Percentiles rank a stretch among this genome's conserved stretches.
These are phyloP conservation scores for Carlito syrichta DNA, from an alignment of 2,113 vertebrate genomes.

Conservation along the genomic window DNA sequence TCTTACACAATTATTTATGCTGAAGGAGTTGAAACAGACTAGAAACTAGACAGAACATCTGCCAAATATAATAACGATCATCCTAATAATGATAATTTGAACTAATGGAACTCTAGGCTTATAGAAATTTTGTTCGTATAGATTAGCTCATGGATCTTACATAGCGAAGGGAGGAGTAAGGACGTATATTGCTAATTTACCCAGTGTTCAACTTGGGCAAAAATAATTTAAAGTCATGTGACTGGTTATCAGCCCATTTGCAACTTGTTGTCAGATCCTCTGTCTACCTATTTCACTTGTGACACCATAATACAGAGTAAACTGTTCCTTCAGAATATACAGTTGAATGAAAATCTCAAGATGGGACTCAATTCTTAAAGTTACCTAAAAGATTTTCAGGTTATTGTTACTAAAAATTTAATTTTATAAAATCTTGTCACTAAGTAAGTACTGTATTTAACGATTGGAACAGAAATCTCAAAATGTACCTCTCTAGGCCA, in stretches of 20 bases:
- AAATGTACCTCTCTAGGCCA: neutral
- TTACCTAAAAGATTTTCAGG: neutral
- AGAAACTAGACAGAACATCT: conserved; percentile 12
- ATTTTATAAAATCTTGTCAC: neutral
- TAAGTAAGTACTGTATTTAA: neutral
- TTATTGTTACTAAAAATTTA: conserved; percentile 37
- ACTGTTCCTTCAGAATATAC: neutral
- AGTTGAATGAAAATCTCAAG: neutral
- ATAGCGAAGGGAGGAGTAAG: neutral
- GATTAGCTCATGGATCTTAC: neutral
- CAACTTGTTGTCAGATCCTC: neutral
- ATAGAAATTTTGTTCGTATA: neutral
- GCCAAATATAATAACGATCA: conserved; percentile 11
- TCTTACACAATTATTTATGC: neutral
- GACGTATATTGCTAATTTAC: neutral
- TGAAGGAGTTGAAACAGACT: neutral
- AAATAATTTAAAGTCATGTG: neutral
- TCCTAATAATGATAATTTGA: neutral
- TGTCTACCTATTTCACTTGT: neutral
- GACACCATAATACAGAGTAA: neutral
- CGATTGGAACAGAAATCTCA: neutral
- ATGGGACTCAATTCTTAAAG: neutral
- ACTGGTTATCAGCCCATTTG: neutral
- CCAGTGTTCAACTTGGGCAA: neutral
- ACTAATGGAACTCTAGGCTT: neutral